These are phyloP conservation scores for Cataglyphis cursor DNA, from an alignment of 2,888 invertebrate genomes.

Conservation along the genomic window DNA sequence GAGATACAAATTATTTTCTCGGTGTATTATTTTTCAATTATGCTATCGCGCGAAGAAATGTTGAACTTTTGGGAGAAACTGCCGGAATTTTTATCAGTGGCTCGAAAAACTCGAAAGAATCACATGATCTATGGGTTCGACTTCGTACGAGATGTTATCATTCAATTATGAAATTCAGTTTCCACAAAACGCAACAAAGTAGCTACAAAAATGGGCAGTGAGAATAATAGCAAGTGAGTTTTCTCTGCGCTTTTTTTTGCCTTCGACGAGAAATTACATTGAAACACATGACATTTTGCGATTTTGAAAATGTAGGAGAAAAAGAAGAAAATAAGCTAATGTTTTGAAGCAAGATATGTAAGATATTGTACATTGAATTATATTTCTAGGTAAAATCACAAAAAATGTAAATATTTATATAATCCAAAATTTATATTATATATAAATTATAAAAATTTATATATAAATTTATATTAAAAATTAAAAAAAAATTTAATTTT, in stretches of 20 bases:
- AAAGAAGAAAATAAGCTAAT: neutral
- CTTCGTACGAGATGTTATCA: conserved; percentile 33
- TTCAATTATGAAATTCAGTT: conserved; percentile 15
- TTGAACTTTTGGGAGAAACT: neutral
- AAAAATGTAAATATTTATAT: neutral
- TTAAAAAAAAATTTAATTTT: no score
- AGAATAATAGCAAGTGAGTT: neutral
- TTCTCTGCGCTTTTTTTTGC: neutral
- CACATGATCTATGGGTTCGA: neutral
- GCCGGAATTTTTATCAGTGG: conserved; percentile 6
- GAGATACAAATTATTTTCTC: conserved; percentile 3
- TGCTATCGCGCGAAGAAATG: neutral
- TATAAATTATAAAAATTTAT: no score
- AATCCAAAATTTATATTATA: no score
- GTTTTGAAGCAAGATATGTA: neutral
- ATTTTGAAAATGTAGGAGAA: conserved; percentile 2
- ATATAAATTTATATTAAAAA: no score
- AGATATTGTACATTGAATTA: neutral
- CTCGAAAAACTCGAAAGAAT: conserved; percentile 6
- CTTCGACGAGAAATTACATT: conserved; percentile 6
- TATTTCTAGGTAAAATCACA: neutral
- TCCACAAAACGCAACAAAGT: neutral
- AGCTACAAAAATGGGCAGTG: conserved; percentile 10
- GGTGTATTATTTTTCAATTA: conserved; percentile 34
- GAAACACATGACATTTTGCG: neutral